Conservation (phyloP, 2,113 vertebrate genomes). For the Cygnus atratus region DNA sequence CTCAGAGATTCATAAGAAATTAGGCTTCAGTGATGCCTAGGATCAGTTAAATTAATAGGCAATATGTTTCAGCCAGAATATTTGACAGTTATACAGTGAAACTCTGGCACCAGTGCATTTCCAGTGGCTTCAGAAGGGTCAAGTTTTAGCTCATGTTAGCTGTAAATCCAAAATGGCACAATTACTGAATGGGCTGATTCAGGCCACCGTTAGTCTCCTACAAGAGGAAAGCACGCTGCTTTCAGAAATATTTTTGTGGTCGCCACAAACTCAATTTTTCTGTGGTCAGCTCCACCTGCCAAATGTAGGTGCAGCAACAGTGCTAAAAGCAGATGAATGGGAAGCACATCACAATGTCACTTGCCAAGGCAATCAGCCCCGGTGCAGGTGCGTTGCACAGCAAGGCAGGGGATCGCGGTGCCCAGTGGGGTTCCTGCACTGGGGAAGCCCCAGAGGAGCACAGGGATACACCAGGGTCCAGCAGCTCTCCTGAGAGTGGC, state of each 20-base stretch:
- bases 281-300: not conserved
- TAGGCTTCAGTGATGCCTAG: conserved; percentile 28
- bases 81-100: not conserved
- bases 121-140: not conserved
- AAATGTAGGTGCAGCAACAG: not conserved
- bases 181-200: not conserved
- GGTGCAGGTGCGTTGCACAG: too few relatives aligned
- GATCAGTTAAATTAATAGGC: conserved; percentile 26
- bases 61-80: conserved; percentile 1
- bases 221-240: not conserved
- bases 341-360: not conserved
- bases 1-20: conserved; percentile 52
- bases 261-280: not conserved
- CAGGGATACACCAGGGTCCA: too few relatives aligned
- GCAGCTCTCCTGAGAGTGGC: too few relatives aligned
- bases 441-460: too few relatives aligned
- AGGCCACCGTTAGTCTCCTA: not conserved
- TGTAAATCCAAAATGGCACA: not conserved
- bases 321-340: not conserved
- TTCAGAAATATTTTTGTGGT: not conserved
- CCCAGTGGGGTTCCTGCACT: too few relatives aligned
- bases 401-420: too few relatives aligned
- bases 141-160: not conserved
- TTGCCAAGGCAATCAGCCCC: too few relatives aligned
- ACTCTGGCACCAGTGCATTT: not conserved